These are phyloP conservation scores for Liodrosophila aerea DNA, from an alignment of 2,888 invertebrate species.

Conservation along the genomic window DNA sequence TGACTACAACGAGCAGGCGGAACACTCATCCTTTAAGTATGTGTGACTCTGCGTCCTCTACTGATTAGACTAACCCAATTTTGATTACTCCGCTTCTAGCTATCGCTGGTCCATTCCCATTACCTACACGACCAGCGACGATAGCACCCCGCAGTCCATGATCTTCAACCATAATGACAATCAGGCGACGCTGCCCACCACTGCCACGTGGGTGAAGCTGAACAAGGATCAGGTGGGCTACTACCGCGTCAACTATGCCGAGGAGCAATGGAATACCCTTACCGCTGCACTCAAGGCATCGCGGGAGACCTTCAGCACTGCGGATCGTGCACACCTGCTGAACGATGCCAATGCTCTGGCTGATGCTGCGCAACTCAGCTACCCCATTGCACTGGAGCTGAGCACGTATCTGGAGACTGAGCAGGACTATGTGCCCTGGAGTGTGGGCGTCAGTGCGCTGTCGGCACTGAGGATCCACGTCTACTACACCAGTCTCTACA, in stretches of 20 bases:
- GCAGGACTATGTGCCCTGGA: slow-evolving; percentile 89
- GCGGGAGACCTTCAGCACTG: slow-evolving; percentile 83
- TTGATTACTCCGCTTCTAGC: slow-evolving; percentile 81
- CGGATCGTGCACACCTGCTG: slow-evolving; percentile 91
- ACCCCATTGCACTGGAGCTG: slow-evolving; percentile 87
- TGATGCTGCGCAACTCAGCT: slow-evolving; percentile 87
- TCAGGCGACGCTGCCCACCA: slow-evolving; percentile 80
- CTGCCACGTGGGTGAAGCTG: slow-evolving; percentile 89
- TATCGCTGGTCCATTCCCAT: slow-evolving; percentile 94
- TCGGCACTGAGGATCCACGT: slow-evolving; percentile 84
- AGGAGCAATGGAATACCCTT: slow-evolving; percentile 85
- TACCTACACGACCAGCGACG: slow-evolving; percentile 86
- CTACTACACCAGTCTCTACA: slow-evolving; percentile 84
- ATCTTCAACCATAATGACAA: slow-evolving; percentile 81
- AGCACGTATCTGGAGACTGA: slow-evolving; percentile 88
- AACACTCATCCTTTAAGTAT: slow-evolving; percentile 84
- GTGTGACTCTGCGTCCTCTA: slow-evolving; percentile 18
- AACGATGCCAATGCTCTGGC: slow-evolving; percentile 93
- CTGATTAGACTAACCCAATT: background rate
- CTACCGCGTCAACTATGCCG: slow-evolving; percentile 92
- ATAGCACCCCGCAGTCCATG: slow-evolving; percentile 74
- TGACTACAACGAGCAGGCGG: slow-evolving; percentile 82
- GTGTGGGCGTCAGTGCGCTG: slow-evolving; percentile 85
- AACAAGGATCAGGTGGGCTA: slow-evolving; percentile 93
- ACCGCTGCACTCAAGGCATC: slow-evolving; percentile 78